Conservation (phyloP, 1,140 invertebrate genomes). For the Drosophila lacteicornis region DNA sequence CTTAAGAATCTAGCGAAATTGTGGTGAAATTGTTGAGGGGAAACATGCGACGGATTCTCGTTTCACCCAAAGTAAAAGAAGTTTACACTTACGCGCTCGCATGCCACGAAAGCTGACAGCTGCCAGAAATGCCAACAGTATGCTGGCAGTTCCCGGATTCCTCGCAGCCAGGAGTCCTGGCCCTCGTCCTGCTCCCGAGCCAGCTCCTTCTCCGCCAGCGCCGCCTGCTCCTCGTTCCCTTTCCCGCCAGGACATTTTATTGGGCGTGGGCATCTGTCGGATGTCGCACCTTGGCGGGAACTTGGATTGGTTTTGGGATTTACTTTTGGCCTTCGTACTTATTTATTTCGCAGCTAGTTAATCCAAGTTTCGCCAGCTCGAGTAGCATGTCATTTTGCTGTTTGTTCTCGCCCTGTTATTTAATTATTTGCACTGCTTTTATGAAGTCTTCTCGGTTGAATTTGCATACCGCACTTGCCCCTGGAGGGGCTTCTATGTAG, state of each 20-base stretch:
- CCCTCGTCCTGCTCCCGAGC: conserved; percentile 5
- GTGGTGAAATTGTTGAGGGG: conserved; percentile 11
- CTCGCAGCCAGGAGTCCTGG: conserved; percentile 15
- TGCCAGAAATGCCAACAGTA: conserved; percentile 77
- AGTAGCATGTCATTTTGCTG: conserved; percentile 61
- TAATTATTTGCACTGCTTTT: conserved; percentile 72
- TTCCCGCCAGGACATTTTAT: conserved; percentile 70
- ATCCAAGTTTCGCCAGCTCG: conserved; percentile 64
- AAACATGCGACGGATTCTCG: conserved; percentile 2
- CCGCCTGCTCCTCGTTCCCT: conserved; percentile 16
- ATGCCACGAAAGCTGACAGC: conserved; percentile 79
- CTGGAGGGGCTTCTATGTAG: conserved; percentile 7
- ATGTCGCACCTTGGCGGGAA: conserved; percentile 61
- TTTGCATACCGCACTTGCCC: conserved; percentile 57
- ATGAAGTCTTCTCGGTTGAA: conserved; percentile 49
- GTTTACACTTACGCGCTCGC: conserved; percentile 75
- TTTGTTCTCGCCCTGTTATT: conserved; percentile 53
- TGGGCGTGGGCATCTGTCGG: conserved; percentile 72
- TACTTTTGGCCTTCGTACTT: conserved; percentile 36
- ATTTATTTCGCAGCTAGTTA: conserved; percentile 54
- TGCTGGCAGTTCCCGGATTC: conserved; percentile 54
- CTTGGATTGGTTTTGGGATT: conserved; percentile 41
- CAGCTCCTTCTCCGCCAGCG: conserved; percentile 5
- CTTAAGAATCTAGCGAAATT: background rate
- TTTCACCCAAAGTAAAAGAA: conserved; percentile 59